Evolutionary conservation across 2,797 vertebrate species (phyloP).

Genomic region (Acrossocheilus fasciatus): DNA sequence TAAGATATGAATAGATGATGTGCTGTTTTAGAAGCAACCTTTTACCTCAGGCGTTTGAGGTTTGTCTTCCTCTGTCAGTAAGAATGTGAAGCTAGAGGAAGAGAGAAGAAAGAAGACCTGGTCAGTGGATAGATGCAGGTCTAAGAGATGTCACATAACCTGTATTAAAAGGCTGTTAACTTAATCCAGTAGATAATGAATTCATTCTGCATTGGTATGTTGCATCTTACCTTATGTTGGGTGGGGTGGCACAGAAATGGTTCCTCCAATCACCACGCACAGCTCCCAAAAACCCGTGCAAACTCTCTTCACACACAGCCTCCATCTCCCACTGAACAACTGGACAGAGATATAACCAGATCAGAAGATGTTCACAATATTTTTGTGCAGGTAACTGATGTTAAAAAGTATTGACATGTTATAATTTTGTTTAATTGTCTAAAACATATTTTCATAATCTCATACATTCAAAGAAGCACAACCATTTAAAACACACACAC

Average conservation of each 20-base stretch:
- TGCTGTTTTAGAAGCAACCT: background rate
- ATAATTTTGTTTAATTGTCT: background rate
- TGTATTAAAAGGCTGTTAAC: background rate
- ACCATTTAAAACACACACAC: background rate
- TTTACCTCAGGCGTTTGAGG: slow-evolving; percentile 28
- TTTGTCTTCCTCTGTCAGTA: slow-evolving; percentile 30
- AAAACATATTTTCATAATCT: background rate
- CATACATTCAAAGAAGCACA: background rate
- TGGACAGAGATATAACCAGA: background rate
- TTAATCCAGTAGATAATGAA: background rate
- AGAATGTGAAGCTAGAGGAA: slow-evolving; percentile 37
- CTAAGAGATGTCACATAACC: background rate
- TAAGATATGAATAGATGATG: slow-evolving; percentile 8
- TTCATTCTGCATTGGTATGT: background rate
- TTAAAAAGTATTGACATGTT: background rate
- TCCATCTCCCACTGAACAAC: slow-evolving; percentile 34
- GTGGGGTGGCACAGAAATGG: background rate
- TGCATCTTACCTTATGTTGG: slow-evolving; percentile 16
- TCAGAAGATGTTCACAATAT: background rate
- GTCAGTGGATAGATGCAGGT: slow-evolving; percentile 3
- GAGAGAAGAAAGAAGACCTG: slow-evolving; percentile 1
- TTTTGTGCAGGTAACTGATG: background rate
- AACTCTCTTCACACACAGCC: background rate
- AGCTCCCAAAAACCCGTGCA: background rate
- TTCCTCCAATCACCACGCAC: slow-evolving; percentile 9